Conservation (phyloP, 1,140 invertebrate species). For the Drosophila bocqueti region DNA sequence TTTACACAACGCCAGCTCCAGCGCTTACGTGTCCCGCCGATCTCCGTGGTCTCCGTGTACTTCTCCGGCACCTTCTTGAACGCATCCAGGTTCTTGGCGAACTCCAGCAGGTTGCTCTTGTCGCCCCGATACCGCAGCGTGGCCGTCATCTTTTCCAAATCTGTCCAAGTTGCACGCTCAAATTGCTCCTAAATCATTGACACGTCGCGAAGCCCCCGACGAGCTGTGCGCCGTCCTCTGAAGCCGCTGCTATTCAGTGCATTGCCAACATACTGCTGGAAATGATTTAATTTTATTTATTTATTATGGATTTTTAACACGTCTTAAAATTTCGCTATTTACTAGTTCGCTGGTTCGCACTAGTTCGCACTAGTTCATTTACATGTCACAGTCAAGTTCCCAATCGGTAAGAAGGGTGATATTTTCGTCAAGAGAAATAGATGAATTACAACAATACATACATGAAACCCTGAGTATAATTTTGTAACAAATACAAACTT, state of each 20-base stretch:
- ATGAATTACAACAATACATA: too few relatives aligned
- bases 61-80: constrained; percentile 95
- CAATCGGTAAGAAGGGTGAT: too few relatives aligned
- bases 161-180: not conserved
- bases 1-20: too few relatives aligned
- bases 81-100: constrained; percentile 94
- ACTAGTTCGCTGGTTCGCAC: too few relatives aligned
- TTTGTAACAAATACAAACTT: too few relatives aligned
- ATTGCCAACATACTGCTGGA: not conserved
- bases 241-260: not conserved
- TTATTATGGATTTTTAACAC: not conserved
- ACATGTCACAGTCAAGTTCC: too few relatives aligned
- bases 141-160: constrained; percentile 58
- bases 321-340: not conserved
- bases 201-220: not conserved
- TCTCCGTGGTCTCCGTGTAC: constrained; percentile 92
- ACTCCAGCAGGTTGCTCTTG: constrained; percentile 88
- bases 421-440: too few relatives aligned
- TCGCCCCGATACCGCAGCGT: constrained; percentile 87
- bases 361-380: too few relatives aligned
- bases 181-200: not conserved
- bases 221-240: not conserved
- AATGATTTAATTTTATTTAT: too few relatives aligned
- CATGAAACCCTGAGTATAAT: too few relatives aligned
- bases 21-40: constrained; percentile 92